These are phyloP conservation scores for Lasioglossum leucozonium DNA, from an alignment of 2,888 invertebrate genomes.

Conservation along the genomic window DNA sequence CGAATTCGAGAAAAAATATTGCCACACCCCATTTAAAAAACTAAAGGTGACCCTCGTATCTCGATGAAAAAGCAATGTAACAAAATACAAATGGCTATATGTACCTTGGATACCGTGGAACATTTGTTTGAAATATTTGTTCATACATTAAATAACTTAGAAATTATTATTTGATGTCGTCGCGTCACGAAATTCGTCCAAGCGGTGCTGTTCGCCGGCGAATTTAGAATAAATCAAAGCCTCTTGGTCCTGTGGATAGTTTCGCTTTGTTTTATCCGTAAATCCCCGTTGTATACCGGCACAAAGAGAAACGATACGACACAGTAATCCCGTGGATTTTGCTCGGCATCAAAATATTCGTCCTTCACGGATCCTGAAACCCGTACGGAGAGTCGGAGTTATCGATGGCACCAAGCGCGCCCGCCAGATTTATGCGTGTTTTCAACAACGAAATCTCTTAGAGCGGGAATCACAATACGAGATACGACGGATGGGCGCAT, in stretches of 20 bases:
- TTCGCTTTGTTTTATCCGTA: conserved; percentile 31
- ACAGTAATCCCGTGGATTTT: conserved; percentile 62
- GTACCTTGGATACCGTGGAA: too few relatives aligned
- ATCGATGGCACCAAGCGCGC: background rate
- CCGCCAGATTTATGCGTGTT: conserved; percentile 16
- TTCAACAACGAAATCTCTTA: conserved; percentile 13
- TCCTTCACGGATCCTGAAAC: conserved; percentile 15
- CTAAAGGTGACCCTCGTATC: too few relatives aligned
- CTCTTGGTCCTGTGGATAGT: conserved; percentile 16
- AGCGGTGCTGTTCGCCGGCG: conserved; percentile 1
- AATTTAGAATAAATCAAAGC: conserved; percentile 49
- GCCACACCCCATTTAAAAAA: too few relatives aligned
- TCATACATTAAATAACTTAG: background rate
- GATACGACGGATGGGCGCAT: background rate
- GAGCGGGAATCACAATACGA: background rate
- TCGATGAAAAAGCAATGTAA: too few relatives aligned
- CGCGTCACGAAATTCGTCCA: background rate
- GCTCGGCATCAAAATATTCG: conserved; percentile 53
- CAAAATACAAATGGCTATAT: too few relatives aligned
- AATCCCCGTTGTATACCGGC: conserved; percentile 23
- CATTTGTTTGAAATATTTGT: background rate
- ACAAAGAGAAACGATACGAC: conserved; percentile 59
- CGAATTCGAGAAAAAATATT: too few relatives aligned
- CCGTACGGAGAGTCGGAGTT: conserved; percentile 11
- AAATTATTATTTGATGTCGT: background rate